Conservation (phyloP, 2,888 invertebrate species). For the Eristalinus sepulchralis region DNA sequence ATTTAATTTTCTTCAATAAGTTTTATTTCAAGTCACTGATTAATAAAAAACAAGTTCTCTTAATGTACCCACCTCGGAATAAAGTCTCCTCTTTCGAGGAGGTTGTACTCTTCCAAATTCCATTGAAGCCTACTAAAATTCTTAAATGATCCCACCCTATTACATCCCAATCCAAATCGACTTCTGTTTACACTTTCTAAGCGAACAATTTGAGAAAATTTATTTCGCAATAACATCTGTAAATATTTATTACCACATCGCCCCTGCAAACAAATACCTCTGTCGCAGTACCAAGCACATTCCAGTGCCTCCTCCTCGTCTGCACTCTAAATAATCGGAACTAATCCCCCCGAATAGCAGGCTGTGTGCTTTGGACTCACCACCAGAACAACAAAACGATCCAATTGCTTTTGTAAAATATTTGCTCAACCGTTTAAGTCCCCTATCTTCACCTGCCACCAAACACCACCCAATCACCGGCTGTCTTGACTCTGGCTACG, state of each 20-base stretch:
- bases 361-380: constrained; percentile 4
- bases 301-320: constrained; percentile 1
- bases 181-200: background rate
- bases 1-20: no score
- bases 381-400: constrained; percentile 37
- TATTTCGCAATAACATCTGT: constrained; percentile 23
- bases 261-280: constrained; percentile 9
- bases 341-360: constrained; percentile 31
- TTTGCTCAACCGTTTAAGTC: constrained; percentile 33
- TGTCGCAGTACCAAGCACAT: background rate
- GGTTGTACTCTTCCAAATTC: background rate
- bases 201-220: background rate
- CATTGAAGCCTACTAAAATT: background rate
- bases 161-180: background rate
- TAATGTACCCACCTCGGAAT: no score
- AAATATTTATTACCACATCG: constrained; percentile 31
- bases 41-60: no score
- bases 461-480: background rate
- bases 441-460: constrained; percentile 1
- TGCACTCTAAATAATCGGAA: constrained; percentile 32
- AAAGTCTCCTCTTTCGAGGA: no score
- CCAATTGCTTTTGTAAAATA: constrained; percentile 45
- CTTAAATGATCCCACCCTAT: background rate
- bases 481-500: constrained; percentile 25
- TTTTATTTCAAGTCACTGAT: no score